phyloP scores from a whole-genome alignment of 2,113 vertebrate species.

The Serilophus lunatus region DNA sequence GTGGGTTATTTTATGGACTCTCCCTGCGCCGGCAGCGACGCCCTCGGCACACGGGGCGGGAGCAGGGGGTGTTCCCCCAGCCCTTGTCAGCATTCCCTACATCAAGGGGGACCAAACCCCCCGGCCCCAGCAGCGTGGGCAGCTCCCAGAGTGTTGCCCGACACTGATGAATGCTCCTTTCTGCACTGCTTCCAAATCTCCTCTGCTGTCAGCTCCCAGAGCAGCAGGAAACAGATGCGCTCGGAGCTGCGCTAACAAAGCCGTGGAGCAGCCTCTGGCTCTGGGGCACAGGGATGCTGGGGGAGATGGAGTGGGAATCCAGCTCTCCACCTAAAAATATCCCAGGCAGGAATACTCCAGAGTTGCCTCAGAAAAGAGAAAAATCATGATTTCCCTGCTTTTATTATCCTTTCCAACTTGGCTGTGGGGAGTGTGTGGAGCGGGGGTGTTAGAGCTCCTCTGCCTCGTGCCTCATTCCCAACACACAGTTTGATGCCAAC shows the following conservation, averaged over 20 bases:
- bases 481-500: neutral
- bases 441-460: neutral
- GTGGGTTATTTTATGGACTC: conserved; percentile 48
- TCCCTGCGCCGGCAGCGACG: neutral
- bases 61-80: neutral
- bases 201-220: neutral
- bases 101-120: conserved; percentile 22
- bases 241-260: neutral
- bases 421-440: neutral
- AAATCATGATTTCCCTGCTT: accelerated
- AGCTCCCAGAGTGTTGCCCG: conserved; percentile 2
- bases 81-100: conserved; percentile 58
- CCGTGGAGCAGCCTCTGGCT: neutral
- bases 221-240: conserved; percentile 15
- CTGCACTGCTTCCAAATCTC: conserved; percentile 15
- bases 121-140: neutral
- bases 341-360: neutral
- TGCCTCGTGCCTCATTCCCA: accelerated
- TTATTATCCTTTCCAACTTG: neutral
- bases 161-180: conserved; percentile 63
- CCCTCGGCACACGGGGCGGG: neutral
- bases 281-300: neutral
- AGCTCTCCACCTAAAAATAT: neutral
- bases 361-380: neutral
- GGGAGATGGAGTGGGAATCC: neutral